Percentiles rank a stretch among this genome's conserved stretches.
These are phyloP conservation scores for Lynx canadensis DNA, from an alignment of 2,113 vertebrate genomes.

Conservation along the genomic window DNA sequence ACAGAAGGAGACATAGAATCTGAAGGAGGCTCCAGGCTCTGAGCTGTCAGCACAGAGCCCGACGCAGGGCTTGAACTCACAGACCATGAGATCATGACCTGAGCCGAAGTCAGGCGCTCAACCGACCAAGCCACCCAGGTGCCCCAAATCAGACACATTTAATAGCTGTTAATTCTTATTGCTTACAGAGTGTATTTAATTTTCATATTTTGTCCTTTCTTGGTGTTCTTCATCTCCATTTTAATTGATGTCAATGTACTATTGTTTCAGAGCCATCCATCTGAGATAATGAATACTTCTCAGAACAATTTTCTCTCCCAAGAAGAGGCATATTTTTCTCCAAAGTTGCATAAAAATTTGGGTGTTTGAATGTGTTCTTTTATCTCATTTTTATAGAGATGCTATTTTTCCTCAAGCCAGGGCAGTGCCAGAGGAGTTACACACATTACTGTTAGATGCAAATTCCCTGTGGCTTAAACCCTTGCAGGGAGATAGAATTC, in stretches of 20 bases:
- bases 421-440: neutral
- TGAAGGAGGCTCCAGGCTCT: no score
- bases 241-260: constrained; percentile 1
- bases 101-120: no score
- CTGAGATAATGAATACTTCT: neutral
- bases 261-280: neutral
- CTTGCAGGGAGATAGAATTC: neutral
- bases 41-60: no score
- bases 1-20: no score
- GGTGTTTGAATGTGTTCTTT: neutral
- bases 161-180: neutral
- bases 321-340: neutral
- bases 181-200: neutral
- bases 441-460: constrained; percentile 1
- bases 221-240: neutral
- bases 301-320: neutral
- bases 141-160: neutral
- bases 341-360: neutral
- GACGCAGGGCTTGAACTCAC: no score
- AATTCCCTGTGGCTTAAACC: constrained; percentile 17
- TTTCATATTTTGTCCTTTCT: neutral
- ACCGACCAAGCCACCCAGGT: no score
- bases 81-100: no score
- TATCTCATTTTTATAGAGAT: neutral
- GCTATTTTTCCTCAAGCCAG: neutral